Evolutionary conservation across 2,888 invertebrate species (phyloP).

Genomic region (Amphipyra berbera): DNA sequence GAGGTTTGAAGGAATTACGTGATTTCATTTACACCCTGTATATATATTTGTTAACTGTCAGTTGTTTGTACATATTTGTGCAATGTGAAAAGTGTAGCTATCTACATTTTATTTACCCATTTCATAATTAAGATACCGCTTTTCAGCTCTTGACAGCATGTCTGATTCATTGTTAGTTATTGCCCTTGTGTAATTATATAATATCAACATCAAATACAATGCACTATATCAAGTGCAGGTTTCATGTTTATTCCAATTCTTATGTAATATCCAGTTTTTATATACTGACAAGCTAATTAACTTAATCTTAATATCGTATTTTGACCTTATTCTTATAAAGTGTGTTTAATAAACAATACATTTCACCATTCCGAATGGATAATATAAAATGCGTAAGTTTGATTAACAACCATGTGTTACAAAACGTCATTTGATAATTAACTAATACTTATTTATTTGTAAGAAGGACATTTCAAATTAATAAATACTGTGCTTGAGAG

Average conservation of each 20-base stretch:
- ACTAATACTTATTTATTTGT: no score
- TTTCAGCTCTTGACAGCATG: neutral
- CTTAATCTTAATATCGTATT: neutral
- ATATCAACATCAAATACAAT: neutral
- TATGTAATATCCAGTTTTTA: no score
- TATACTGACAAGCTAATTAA: no score
- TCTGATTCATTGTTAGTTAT: neutral
- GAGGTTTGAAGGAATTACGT: no score
- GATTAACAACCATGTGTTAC: neutral
- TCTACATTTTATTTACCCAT: neutral
- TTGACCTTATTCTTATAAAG: neutral
- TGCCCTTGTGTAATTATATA: neutral
- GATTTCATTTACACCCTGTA: no score
- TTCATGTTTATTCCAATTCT: no score
- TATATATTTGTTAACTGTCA: neutral
- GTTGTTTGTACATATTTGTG: neutral
- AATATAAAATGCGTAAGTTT: neutral
- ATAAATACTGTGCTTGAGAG: no score
- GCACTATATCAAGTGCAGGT: no score
- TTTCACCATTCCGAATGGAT: no score
- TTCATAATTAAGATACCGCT: neutral
- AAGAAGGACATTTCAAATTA: no score
- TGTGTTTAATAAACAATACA: slow-evolving; percentile 1
- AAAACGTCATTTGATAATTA: no score
- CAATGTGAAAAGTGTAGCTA: neutral